phyloP scores from a whole-genome alignment of 2,888 invertebrate genomes.

The Cephus pygmeus region DNA sequence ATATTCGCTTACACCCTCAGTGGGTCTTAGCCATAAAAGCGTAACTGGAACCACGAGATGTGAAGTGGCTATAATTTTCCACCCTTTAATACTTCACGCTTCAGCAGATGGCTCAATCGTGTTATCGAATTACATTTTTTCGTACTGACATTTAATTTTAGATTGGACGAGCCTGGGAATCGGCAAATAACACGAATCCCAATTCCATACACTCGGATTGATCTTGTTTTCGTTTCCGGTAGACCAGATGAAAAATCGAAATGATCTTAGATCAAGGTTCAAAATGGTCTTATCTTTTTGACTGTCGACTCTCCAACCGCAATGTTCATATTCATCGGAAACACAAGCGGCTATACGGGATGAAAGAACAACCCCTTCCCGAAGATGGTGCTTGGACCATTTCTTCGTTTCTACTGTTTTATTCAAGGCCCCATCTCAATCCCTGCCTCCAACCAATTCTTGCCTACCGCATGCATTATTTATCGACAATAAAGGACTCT shows the following conservation, averaged over 20 bases:
- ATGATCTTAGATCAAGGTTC: not conserved
- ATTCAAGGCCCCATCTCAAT: not conserved
- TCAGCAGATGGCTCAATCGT: not conserved
- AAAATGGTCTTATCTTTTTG: not conserved
- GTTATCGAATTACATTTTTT: not conserved
- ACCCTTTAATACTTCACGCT: not conserved
- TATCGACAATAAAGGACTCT: not conserved
- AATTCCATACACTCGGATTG: not conserved
- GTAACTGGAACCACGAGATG: not conserved
- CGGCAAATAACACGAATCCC: not conserved
- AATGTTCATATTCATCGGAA: not conserved
- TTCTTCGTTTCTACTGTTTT: not conserved
- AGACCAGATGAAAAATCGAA: not conserved
- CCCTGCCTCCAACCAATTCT: not conserved
- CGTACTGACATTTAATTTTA: not conserved
- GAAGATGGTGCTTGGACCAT: not conserved
- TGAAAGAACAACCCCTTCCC: not conserved
- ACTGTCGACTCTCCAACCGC: not conserved
- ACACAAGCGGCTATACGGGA: not conserved
- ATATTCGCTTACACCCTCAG: not conserved
- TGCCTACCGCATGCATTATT: slow-evolving; percentile 3
- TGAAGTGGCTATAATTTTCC: not conserved
- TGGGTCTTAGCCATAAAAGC: not conserved
- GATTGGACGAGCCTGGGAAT: not conserved
- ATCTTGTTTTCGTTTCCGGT: not conserved